phyloP scores from a whole-genome alignment of 2,888 invertebrate species.

The Sepioteuthis lessoniana region DNA sequence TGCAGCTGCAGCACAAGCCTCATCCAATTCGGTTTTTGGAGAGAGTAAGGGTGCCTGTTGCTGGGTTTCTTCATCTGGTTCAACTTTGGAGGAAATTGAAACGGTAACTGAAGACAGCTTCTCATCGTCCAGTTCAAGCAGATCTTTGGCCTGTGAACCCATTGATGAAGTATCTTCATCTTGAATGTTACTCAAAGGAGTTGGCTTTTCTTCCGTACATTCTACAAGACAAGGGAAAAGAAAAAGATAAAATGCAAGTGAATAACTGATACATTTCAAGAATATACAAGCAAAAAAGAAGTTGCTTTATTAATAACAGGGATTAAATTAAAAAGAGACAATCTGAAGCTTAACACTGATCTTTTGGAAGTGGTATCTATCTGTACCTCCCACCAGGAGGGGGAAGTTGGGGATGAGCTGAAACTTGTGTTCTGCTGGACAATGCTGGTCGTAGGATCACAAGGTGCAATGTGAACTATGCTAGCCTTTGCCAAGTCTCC shows the following conservation, averaged over 20 bases:
- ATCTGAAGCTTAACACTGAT: no score
- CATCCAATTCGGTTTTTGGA: slow-evolving; percentile 48
- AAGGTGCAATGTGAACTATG: no score
- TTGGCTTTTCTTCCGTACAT: not conserved
- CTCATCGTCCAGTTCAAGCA: not conserved
- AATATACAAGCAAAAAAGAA: no score
- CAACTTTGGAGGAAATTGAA: not conserved
- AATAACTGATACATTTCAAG: not conserved
- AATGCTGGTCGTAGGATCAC: no score
- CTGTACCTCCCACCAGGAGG: no score
- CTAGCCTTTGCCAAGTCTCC: no score
- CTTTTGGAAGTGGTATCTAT: no score
- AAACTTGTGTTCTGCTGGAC: no score
- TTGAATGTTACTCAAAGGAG: not conserved
- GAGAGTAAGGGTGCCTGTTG: slow-evolving; percentile 21
- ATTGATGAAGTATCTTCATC: slow-evolving; percentile 35
- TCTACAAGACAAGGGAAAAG: not conserved
- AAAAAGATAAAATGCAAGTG: not conserved
- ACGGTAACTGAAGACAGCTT: not conserved
- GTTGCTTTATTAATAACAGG: no score
- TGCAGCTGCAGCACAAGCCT: slow-evolving; percentile 24
- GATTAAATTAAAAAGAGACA: no score
- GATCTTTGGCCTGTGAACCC: slow-evolving; percentile 40
- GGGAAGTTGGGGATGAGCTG: no score
- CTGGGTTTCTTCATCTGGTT: slow-evolving; percentile 39